phyloP scores from a whole-genome alignment of 2,888 invertebrate species.

The Tachina fera region DNA sequence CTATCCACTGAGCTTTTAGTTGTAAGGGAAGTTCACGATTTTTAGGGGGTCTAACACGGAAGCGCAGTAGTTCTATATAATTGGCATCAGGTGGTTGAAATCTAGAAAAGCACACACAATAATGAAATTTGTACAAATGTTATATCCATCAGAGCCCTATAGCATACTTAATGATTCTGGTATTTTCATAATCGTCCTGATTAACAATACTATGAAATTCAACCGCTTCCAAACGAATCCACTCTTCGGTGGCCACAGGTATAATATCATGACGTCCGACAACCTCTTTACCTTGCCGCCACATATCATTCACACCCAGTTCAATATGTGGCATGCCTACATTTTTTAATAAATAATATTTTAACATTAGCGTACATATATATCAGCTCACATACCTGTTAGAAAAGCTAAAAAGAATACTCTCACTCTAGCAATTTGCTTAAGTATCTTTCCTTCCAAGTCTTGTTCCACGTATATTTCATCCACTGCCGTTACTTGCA shows the following conservation, averaged over 20 bases:
- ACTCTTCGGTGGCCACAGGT: slow-evolving; percentile 99
- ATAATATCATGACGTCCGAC: slow-evolving; percentile 99
- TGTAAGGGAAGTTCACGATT: slow-evolving; percentile 98
- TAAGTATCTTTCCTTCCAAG: slow-evolving; percentile 91
- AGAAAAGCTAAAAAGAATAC: slow-evolving; percentile 98
- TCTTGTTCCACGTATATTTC: slow-evolving; percentile 95
- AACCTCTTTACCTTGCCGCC: slow-evolving; percentile 99
- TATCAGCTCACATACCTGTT: slow-evolving; percentile 85
- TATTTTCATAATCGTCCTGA: slow-evolving; percentile 93
- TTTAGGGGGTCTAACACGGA: slow-evolving; percentile 96
- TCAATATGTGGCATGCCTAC: slow-evolving; percentile 97
- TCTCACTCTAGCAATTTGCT: slow-evolving; percentile 97
- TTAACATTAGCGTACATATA: too few species aligned
- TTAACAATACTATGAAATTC: slow-evolving; percentile 98
- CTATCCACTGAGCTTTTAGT: slow-evolving; percentile 94
- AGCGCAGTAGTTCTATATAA: slow-evolving; percentile 97
- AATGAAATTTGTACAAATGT: background rate
- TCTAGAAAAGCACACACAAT: slow-evolving; percentile 82
- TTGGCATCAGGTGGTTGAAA: slow-evolving; percentile 99
- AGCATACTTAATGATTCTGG: slow-evolving; percentile 91
- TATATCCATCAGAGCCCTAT: background rate
- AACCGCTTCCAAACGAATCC: slow-evolving; percentile 97
- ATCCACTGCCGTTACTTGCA: slow-evolving; percentile 96
- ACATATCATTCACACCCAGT: slow-evolving; percentile 97
- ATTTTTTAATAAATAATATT: slow-evolving; percentile 11